Conservation (phyloP, 2,113 vertebrate genomes). For the Holacanthus passer region DNA sequence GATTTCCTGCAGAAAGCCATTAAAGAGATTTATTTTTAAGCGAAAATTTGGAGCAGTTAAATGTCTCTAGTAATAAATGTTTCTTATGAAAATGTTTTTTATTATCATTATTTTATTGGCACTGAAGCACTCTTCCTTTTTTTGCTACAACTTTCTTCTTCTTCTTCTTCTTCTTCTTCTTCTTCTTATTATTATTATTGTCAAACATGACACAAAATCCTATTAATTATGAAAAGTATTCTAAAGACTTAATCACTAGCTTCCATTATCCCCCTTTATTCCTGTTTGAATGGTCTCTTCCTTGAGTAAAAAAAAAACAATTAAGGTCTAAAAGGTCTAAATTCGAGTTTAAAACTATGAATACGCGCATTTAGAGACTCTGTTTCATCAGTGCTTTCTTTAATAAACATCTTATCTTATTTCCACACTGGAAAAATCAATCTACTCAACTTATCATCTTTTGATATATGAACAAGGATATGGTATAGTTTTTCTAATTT, state of each 20-base stretch:
- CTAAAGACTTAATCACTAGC: too few species aligned
- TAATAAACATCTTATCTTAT: neutral
- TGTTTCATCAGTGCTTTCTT: neutral
- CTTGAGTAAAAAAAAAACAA: too few species aligned
- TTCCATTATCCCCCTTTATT: neutral
- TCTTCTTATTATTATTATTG: neutral
- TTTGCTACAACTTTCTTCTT: neutral
- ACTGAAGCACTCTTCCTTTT: neutral
- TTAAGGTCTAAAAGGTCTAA: too few species aligned
- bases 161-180: neutral
- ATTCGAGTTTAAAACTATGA: too few species aligned
- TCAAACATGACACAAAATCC: neutral
- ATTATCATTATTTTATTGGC: neutral
- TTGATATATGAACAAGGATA: neutral
- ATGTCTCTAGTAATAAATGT: conserved; percentile 19
- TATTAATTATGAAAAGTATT: neutral
- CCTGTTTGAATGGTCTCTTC: too few species aligned
- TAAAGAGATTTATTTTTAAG: conserved; percentile 63
- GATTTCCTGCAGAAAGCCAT: conserved; percentile 31
- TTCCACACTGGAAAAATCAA: neutral
- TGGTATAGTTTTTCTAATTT: neutral
- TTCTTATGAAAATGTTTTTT: neutral
- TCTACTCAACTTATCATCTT: neutral
- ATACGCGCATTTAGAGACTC: too few species aligned
- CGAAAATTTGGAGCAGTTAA: conserved; percentile 16